Evolutionary conservation across 2,888 invertebrate species (phyloP), one percentile per base, ranked within the genome.

Genomic region (Sminthurinus aureus): DNA sequence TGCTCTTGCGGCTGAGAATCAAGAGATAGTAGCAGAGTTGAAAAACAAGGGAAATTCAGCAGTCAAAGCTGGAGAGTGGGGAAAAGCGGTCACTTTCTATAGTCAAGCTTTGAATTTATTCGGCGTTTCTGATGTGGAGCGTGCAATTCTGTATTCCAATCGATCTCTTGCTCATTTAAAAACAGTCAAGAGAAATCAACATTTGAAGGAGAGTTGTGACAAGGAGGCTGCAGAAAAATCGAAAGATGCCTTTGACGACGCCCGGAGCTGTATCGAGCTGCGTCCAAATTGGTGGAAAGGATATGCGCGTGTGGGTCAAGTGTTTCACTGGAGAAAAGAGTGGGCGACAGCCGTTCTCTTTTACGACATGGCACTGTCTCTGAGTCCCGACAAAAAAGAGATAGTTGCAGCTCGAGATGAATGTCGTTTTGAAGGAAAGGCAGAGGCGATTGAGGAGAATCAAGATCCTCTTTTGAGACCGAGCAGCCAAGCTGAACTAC

Each of bases 231-330:
- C 9, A 58, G 58, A 58, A 58, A 58, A 9, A 12, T 9, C 15
- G 15, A 9, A 9, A 9, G 12, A 13, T 18, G 67, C 67, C 6
- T 8, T 67, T 8, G n/a, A 67, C 6, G 67, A 67, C n/a, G 67
- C 67, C 6, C 15, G n/a, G n/a, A n/a, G 6, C 6, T 38, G 50
- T 20, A 74, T 74, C 50, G 74, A 74, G 9, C 74, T 74, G 2
- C 74, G 74, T 22, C 74, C 74, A n/a, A 74, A 38, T n/a, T 74
- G 74, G 74, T 74, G 9, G 15, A 74, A 38, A 20, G 74, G 50
- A 15, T 74, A 74, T 18, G 38, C 13, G 18, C 74, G 74, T 18
- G 9, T 71, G 3, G 71, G 22, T 9, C 20, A 22, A 22, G 71
- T 71, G 8, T 71, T 9, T 13, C 71, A 71, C 20, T 71, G 20